These are phyloP conservation scores for Rhodophaea formosa DNA, from an alignment of 2,888 invertebrate genomes.

Conservation along the genomic window DNA sequence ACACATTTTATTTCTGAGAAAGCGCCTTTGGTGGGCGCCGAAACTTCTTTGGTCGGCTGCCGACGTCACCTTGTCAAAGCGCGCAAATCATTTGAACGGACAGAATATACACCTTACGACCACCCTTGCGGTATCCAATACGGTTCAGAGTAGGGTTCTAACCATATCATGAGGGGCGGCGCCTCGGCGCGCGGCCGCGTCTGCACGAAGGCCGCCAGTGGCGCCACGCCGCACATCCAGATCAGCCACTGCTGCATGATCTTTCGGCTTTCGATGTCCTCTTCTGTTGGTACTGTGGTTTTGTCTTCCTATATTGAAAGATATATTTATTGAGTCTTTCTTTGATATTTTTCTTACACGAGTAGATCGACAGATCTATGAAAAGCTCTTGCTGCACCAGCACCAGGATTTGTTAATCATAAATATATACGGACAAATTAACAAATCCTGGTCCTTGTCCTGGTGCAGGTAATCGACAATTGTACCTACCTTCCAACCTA, in stretches of 20 bases:
- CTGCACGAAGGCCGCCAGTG: constrained; percentile 56
- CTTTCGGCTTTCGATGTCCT: constrained; percentile 43
- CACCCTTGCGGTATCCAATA: background rate
- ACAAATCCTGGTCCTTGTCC: too few relatives aligned
- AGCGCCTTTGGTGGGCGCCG: too few relatives aligned
- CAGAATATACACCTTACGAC: background rate
- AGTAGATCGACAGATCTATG: background rate
- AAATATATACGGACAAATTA: too few relatives aligned
- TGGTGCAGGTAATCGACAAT: too few relatives aligned
- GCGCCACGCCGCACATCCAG: constrained; percentile 56
- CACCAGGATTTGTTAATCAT: background rate
- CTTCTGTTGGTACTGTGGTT: constrained; percentile 28
- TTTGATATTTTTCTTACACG: too few relatives aligned
- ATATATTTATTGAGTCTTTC: background rate
- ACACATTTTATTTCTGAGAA: too few relatives aligned
- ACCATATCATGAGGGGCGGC: constrained; percentile 73
- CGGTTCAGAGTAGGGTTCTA: constrained; percentile 15
- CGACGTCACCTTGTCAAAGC: background rate
- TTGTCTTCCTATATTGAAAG: constrained; percentile 34
- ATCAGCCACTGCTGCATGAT: constrained; percentile 64
- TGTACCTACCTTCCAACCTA: too few relatives aligned
- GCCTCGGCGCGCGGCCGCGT: constrained; percentile 52
- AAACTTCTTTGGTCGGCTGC: too few relatives aligned
- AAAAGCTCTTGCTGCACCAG: background rate
- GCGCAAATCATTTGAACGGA: background rate